Evolutionary conservation across 2,797 vertebrate species (phyloP).

Genomic region (Distichodus sexfasciatus): DNA sequence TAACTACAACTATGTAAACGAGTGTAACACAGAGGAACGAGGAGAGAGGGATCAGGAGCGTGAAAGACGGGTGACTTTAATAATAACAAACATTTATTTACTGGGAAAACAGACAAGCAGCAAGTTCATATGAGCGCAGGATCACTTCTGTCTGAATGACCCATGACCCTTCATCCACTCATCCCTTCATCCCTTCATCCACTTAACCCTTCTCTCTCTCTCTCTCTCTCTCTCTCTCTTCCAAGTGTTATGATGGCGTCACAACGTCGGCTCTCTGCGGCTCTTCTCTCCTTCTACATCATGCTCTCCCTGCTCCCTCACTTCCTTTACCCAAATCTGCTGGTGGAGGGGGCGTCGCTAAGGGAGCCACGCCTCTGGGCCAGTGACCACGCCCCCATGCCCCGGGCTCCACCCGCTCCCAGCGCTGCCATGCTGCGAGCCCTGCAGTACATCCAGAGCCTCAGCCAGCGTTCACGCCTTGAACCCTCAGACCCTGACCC

Average conservation of each 20-base stretch:
- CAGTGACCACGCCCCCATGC: conserved; percentile 73
- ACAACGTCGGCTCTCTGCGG: conserved; percentile 51
- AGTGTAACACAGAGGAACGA: too few species aligned
- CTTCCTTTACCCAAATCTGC: conserved; percentile 58
- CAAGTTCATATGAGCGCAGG: too few species aligned
- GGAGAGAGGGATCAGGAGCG: too few species aligned
- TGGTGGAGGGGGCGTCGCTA: conserved; percentile 75
- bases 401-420: conserved; percentile 70
- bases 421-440: conserved; percentile 91
- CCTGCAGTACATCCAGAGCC: conserved; percentile 89
- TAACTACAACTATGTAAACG: too few species aligned
- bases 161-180: too few species aligned
- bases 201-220: conserved; percentile 49
- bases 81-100: too few species aligned
- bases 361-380: conserved; percentile 80
- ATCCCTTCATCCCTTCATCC: too few species aligned
- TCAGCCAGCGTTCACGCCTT: conserved; percentile 85
- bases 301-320: conserved; percentile 67
- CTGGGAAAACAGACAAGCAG: too few species aligned
- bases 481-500: conserved; percentile 57
- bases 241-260: conserved; percentile 67
- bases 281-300: conserved; percentile 63
- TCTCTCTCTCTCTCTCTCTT: conserved; percentile 38
- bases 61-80: too few species aligned
- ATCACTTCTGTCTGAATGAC: too few species aligned